Conservation (phyloP, 2,113 vertebrate species). For the Triplophysa tibetana region DNA sequence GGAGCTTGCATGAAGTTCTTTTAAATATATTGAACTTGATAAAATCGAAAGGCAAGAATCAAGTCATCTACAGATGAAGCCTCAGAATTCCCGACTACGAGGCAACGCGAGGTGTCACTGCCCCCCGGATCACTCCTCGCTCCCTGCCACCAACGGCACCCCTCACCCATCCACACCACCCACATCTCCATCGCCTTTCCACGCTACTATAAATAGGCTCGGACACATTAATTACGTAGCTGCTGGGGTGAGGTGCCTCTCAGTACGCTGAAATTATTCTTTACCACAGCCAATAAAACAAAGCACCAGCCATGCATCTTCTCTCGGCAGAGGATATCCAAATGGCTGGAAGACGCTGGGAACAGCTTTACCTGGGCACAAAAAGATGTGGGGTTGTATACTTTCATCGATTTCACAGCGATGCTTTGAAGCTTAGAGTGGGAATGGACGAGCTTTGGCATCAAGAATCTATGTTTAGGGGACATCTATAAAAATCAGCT, state of each 20-base stretch:
- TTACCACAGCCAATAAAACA: constrained; percentile 54
- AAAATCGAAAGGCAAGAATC: no score
- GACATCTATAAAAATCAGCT: not conserved
- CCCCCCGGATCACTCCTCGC: constrained; percentile 7
- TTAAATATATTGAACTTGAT: not conserved
- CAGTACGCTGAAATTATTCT: constrained; percentile 58
- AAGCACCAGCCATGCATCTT: constrained; percentile 41
- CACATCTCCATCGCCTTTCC: constrained; percentile 31
- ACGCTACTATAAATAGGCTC: constrained; percentile 66
- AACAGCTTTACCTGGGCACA: constrained; percentile 24
- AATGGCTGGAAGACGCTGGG: constrained; percentile 16
- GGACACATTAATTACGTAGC: constrained; percentile 66
- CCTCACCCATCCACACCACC: constrained; percentile 31
- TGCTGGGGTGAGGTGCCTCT: constrained; percentile 60
- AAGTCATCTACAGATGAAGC: not conserved
- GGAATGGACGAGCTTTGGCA: not conserved
- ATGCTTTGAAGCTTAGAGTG: not conserved
- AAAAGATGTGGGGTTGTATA: constrained; percentile 3
- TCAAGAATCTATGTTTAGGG: not conserved
- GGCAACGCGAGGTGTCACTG: not conserved
- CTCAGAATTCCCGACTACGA: not conserved
- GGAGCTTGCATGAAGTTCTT: not conserved
- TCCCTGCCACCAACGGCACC: constrained; percentile 14
- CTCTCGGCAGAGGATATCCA: constrained; percentile 24
- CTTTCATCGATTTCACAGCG: constrained; percentile 19